phyloP scores from a whole-genome alignment of 2,797 vertebrate species.

The Ispidina picta region DNA sequence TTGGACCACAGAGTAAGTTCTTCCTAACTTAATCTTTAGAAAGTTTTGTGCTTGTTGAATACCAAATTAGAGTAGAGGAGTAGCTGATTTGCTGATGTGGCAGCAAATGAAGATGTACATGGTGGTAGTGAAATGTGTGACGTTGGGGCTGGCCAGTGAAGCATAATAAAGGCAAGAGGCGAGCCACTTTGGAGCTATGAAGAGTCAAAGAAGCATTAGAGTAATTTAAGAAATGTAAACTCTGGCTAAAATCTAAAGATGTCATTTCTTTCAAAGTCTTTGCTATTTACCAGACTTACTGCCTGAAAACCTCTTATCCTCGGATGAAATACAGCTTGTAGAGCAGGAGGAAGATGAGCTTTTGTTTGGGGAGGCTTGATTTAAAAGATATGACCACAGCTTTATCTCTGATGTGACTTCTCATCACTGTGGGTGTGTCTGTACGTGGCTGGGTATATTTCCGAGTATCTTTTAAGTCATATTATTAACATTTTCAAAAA shows the following conservation, averaged over 20 bases:
- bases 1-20: background rate
- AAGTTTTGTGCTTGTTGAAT: background rate
- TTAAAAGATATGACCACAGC: background rate
- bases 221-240: background rate
- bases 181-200: background rate
- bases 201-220: background rate
- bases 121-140: background rate
- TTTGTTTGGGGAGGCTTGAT: background rate
- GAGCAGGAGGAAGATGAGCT: background rate
- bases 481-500: background rate
- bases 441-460: background rate
- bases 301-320: background rate
- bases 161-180: background rate
- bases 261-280: background rate
- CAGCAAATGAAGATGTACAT: background rate
- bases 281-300: background rate
- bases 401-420: background rate
- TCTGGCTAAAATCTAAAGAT: background rate
- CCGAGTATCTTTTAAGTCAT: background rate
- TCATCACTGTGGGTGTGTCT: background rate
- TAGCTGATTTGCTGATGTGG: background rate
- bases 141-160: background rate
- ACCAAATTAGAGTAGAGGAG: background rate
- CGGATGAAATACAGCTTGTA: background rate
- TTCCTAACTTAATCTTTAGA: background rate